Evolutionary conservation across 2,113 vertebrate genomes (phyloP).

Genomic region (Stomatorhinus ivindoensis): DNA sequence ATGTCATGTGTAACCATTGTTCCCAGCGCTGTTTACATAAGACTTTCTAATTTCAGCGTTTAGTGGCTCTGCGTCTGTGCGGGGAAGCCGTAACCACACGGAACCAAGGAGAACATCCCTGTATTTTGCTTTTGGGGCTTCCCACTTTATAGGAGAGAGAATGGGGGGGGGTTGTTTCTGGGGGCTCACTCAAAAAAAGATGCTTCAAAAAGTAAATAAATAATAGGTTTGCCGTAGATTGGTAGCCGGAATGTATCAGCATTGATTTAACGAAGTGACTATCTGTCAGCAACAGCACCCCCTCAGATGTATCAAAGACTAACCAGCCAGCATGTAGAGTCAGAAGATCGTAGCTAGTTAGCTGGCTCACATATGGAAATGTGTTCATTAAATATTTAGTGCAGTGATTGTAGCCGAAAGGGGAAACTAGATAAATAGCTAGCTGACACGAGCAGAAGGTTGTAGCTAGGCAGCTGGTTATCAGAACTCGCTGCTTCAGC

Average conservation of each 20-base stretch:
- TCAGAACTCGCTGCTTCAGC: not conserved
- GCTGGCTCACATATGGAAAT: not conserved
- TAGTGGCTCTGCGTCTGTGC: not conserved
- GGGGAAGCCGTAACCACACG: not conserved
- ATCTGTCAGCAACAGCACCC: not conserved
- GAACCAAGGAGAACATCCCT: not conserved
- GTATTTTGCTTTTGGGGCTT: not conserved
- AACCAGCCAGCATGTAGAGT: not conserved
- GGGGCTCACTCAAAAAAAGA: not conserved
- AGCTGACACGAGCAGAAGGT: not conserved
- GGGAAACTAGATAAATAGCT: not conserved
- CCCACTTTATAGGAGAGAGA: not conserved
- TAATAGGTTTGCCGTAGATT: not conserved
- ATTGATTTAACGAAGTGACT: not conserved
- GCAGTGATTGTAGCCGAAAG: not conserved
- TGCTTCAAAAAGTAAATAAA: no score
- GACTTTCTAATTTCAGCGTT: not conserved
- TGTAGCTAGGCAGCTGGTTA: not conserved
- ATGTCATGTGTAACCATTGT: not conserved
- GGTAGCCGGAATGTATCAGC: not conserved
- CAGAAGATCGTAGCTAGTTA: not conserved
- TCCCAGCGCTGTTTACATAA: not conserved
- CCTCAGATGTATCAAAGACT: not conserved
- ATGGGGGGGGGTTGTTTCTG: not conserved
- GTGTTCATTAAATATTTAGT: not conserved